A percentile compares a stretch with the other conserved stretches of the same genome.
phyloP scores from a whole-genome alignment of 92 coral and sea anemone genomes.

The Actinernus sp. region DNA sequence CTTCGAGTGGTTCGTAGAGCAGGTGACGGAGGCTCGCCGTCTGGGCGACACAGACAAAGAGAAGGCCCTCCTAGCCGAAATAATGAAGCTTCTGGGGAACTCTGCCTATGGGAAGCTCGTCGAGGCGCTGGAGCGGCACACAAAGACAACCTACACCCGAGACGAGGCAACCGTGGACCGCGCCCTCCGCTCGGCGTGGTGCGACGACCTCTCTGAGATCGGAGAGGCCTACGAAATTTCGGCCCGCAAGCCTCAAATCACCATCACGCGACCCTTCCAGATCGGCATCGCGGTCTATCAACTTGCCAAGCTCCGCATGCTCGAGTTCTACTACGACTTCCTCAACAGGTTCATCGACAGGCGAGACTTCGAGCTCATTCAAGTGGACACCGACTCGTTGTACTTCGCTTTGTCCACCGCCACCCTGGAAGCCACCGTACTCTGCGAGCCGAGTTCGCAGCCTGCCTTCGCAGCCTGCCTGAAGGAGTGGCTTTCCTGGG shows the following conservation, averaged over 20 bases:
- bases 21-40: conserved; percentile 15
- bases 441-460: background rate
- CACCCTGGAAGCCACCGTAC: conserved; percentile 2
- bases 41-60: conserved; percentile 5
- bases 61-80: conserved; percentile 6
- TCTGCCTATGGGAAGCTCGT: conserved; percentile 9
- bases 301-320: conserved; percentile 33
- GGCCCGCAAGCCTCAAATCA: conserved; percentile 13
- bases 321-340: conserved; percentile 18
- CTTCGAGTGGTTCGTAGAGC: conserved; percentile 17
- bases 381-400: conserved; percentile 42
- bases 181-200: background rate
- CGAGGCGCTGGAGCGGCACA: conserved; percentile 12
- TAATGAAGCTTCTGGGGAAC: conserved; percentile 20
- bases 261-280: conserved; percentile 38
- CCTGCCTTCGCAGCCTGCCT: background rate
- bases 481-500: background rate
- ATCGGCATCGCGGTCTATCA: conserved; percentile 43
- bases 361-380: conserved; percentile 31
- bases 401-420: background rate
- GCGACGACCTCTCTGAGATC: conserved; percentile 10
- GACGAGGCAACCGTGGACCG: background rate
- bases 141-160: background rate
- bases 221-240: conserved; percentile 22
- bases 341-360: background rate